Evolutionary conservation across 2,113 vertebrate genomes (phyloP), one percentile per base, ranked within the genome.

Genomic region (Ictalurus furcatus): DNA sequence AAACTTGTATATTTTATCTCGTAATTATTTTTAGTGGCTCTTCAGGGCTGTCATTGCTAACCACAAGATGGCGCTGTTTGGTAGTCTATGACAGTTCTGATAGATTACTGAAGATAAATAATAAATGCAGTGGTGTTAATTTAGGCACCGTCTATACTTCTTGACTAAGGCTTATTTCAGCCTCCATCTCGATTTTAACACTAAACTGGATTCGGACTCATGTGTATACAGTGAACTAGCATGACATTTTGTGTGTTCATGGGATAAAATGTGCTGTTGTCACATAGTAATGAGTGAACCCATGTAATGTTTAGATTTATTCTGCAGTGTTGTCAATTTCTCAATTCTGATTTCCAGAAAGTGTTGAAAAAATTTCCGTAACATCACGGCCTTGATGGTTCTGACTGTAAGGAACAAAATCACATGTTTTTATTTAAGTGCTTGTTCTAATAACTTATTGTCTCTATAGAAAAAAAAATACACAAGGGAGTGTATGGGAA

Each of bases 51-150:
- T 25, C 16, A n/a, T 73, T 71, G n/a, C 63, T 82, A 21, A 56
- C 79, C 87, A 83, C 30, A 58, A 9, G 87, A 37, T 56, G 87
- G 87, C 59, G 79, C 25, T 79, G 85, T 79, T 48, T 12, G 7
- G 56, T 37, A 34, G 23, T 2, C 11, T 74, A 37, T 71, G 4
- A 85, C 9, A 19, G 9, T 34, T 80, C 28, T 80, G 74, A 76
- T 28, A 3, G 28, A 7, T 48, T 48, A 48, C 48, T 8, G 4
- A 17, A 54, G 1, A 48, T 28, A 52, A 79, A 76, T 40, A 44
- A 78, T 48, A 78, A 78, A 44, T 48, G 6, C 25, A 80, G 13
- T 79, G 0, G 54, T 54, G 25, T 7, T 79, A 6, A 54, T 54
- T 4, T 54, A 79, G 4, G 4, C 5, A 79, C 25, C 17, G 78